Evolutionary conservation across 2,797 vertebrate genomes (phyloP).

Genomic region (Capromys pilorides): DNA sequence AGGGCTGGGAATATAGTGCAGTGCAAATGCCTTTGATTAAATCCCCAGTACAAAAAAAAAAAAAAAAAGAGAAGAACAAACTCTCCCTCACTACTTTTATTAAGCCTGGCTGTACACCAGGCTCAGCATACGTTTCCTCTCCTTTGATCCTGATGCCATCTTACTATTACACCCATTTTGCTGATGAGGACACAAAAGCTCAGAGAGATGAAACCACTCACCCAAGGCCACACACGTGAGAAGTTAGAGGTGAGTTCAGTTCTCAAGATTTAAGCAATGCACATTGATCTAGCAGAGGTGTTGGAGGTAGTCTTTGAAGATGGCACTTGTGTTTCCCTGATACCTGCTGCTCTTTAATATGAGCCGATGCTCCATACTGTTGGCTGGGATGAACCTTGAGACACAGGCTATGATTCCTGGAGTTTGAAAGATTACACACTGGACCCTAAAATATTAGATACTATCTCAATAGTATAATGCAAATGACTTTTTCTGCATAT

Average conservation of each 20-base stretch:
- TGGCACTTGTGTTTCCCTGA: no score
- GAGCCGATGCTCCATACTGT: no score
- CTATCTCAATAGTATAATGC: no score
- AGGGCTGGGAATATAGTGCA: neutral
- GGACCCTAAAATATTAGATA: no score
- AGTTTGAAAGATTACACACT: no score
- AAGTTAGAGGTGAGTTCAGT: neutral
- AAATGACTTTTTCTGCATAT: no score
- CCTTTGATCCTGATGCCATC: neutral
- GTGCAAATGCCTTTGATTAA: neutral
- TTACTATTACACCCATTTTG: neutral
- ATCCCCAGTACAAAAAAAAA: neutral
- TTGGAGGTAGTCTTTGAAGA: no score
- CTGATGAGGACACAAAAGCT: neutral
- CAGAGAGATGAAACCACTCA: constrained; percentile 4
- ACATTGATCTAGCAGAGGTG: no score
- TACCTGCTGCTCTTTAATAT: no score
- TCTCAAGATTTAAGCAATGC: neutral
- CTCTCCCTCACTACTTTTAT: neutral
- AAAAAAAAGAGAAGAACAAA: neutral
- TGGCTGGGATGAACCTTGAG: no score
- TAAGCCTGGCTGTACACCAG: neutral
- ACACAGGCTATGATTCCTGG: no score
- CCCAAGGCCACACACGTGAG: neutral
- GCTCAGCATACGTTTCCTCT: neutral